Conservation (phyloP, 2,797 vertebrate genomes). For the Microcaecilia unicolor region DNA sequence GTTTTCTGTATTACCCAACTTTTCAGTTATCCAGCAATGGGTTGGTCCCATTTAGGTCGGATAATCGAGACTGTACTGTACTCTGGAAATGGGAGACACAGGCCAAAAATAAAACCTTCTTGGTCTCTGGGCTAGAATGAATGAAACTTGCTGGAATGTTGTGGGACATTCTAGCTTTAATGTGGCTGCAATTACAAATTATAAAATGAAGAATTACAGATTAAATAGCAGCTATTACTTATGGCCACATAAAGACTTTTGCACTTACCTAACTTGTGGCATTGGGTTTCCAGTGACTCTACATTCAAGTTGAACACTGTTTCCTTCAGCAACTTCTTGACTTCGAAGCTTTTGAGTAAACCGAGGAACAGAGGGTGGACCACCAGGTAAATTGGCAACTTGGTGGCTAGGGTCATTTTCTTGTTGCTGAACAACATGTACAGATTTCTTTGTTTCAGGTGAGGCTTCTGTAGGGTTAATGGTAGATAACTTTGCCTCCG, state of each 20-base stretch:
- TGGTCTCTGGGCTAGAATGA: too few species aligned
- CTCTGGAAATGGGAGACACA: too few species aligned
- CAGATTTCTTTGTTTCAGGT: constrained; percentile 1
- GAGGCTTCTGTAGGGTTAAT: constrained; percentile 1
- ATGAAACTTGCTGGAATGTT: too few species aligned
- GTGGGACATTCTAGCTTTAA: too few species aligned
- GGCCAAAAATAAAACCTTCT: too few species aligned
- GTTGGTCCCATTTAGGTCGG: too few species aligned
- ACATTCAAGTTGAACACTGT: constrained; percentile 78
- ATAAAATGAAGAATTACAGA: background rate
- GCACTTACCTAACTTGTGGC: constrained; percentile 76
- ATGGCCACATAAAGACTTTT: background rate
- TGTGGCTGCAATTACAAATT: too few species aligned
- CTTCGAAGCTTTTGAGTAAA: constrained; percentile 91
- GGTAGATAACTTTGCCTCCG: constrained; percentile 6
- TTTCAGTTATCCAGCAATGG: too few species aligned
- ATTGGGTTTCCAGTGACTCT: constrained; percentile 75
- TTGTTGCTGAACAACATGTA: background rate
- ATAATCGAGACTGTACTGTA: too few species aligned
- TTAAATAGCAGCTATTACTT: background rate
- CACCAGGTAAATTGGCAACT: constrained; percentile 19
- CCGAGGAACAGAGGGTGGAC: constrained; percentile 58
- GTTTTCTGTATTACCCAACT: too few species aligned
- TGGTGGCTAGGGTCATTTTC: constrained; percentile 3
- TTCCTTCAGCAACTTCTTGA: constrained; percentile 90